A percentile compares a stretch with the other conserved stretches of the same genome.
Evolutionary conservation across 2,888 invertebrate species (phyloP).

Genomic region (Hetaerina titia): DNA sequence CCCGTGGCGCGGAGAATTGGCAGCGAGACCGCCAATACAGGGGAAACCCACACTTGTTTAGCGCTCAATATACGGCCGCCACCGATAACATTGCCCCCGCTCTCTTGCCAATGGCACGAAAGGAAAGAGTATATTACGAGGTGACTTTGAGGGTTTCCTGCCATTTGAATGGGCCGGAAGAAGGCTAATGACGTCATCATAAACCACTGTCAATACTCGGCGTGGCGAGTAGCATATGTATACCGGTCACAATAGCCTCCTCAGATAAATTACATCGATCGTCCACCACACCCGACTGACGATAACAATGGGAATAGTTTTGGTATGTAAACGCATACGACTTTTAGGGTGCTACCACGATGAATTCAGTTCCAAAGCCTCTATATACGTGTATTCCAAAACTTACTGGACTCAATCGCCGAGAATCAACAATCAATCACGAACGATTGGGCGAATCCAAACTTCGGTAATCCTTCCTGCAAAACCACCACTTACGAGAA

Average conservation of each 20-base stretch:
- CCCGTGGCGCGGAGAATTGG: neutral
- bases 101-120: neutral
- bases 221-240: neutral
- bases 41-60: neutral
- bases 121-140: neutral
- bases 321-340: neutral
- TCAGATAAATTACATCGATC: neutral
- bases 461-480: too few species aligned
- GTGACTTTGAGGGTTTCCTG: neutral
- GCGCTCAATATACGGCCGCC: neutral
- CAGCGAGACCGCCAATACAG: neutral
- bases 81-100: too few species aligned
- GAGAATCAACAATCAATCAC: too few species aligned
- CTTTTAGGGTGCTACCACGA: too few species aligned
- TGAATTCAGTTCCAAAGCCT: too few species aligned
- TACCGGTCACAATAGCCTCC: constrained; percentile 4
- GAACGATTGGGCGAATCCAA: too few species aligned
- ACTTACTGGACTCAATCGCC: too few species aligned
- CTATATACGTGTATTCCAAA: too few species aligned
- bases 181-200: neutral
- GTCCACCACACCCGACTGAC: neutral
- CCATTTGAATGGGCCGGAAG: constrained; percentile 14
- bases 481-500: too few species aligned
- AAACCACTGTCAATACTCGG: neutral
- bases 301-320: neutral